phyloP scores from a whole-genome alignment of 2,797 vertebrate genomes.

The Bufotes viridis region DNA sequence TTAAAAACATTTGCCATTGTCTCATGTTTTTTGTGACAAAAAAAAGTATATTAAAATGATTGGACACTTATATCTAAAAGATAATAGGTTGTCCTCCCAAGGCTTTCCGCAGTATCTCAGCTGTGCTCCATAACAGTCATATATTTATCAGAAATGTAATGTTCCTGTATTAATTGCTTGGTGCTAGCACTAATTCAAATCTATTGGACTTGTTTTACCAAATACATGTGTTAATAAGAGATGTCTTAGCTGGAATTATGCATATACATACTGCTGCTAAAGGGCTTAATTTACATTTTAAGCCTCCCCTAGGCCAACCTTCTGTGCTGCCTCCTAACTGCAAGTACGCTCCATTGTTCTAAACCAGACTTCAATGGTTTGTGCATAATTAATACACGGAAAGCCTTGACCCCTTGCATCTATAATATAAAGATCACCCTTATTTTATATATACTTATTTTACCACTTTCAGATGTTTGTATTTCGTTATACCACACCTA shows the following conservation, averaged over 20 bases:
- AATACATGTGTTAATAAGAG: background rate
- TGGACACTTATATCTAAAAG: background rate
- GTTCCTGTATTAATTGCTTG: background rate
- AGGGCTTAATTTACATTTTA: constrained; percentile 2
- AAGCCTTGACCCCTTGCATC: background rate
- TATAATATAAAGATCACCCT: background rate
- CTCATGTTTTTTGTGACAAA: background rate
- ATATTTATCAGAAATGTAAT: background rate
- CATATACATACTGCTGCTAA: background rate
- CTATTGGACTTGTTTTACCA: too few species aligned
- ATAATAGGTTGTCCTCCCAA: background rate
- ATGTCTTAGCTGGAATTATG: background rate
- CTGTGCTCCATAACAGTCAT: background rate
- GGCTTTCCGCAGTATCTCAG: background rate
- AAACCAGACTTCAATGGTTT: background rate
- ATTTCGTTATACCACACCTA: background rate
- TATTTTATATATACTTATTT: background rate
- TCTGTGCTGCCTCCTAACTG: background rate
- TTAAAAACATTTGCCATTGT: background rate
- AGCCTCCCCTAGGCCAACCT: background rate
- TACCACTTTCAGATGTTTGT: background rate
- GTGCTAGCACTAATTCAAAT: background rate
- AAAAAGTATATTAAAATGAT: background rate
- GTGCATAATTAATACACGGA: background rate
- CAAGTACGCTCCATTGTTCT: background rate